phyloP scores from a whole-genome alignment of 53 echinoderm and acorn worm genomes.

The Apostichopus leukothele region DNA sequence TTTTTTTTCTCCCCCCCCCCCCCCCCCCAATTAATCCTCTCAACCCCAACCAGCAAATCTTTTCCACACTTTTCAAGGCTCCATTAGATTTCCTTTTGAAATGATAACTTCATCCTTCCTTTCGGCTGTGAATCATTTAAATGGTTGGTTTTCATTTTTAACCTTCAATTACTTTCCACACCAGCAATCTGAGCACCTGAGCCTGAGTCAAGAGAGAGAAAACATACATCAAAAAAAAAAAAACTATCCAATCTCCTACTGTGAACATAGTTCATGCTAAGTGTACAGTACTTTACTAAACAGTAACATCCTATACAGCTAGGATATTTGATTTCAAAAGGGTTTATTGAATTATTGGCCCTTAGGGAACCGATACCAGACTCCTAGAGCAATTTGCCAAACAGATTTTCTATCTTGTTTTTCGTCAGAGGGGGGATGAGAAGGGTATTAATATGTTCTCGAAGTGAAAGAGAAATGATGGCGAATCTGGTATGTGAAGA shows the following conservation, averaged over 20 bases:
- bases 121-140: background rate
- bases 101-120: background rate
- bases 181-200: background rate
- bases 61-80: background rate
- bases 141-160: background rate
- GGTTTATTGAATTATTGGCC: background rate
- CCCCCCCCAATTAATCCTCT: background rate
- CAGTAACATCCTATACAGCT: background rate
- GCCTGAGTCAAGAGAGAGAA: background rate
- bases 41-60: background rate
- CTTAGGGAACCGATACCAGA: background rate
- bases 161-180: too few relatives aligned
- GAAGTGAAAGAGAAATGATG: constrained; percentile 4
- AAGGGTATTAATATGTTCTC: constrained; percentile 4
- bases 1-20: too few relatives aligned
- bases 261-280: background rate
- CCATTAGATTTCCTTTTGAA: background rate
- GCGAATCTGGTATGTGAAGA: background rate
- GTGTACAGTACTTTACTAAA: background rate
- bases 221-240: too few relatives aligned
- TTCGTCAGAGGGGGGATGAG: background rate
- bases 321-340: background rate
- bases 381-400: background rate
- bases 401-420: background rate
- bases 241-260: background rate